Percentiles rank a stretch among this genome's conserved stretches.
phyloP scores from a whole-genome alignment of 1,140 invertebrate genomes.

The Penaeus indicus region DNA sequence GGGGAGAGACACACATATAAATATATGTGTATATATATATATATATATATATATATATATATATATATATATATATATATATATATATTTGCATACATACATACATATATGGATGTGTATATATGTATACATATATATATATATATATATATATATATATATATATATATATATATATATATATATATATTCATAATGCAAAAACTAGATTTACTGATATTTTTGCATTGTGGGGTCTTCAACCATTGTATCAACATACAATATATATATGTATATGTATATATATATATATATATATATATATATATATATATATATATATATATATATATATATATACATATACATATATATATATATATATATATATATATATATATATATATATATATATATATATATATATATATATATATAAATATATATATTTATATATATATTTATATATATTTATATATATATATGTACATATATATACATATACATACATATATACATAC shows the following conservation, averaged over 20 bases:
- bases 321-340: constrained; percentile 30
- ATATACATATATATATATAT: constrained; percentile 26
- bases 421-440: constrained; percentile 2
- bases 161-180: not conserved
- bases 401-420: constrained; percentile 22
- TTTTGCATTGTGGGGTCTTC: too few species aligned
- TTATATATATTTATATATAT: not conserved
- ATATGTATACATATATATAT: not conserved
- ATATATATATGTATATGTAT: not conserved
- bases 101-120: not conserved
- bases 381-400: constrained; percentile 16
- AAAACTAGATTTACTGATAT: too few species aligned
- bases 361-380: constrained; percentile 27
- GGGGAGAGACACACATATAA: too few species aligned
- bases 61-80: too few species aligned
- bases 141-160: constrained; percentile 1
- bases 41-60: too few species aligned
- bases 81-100: too few species aligned
- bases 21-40: too few species aligned
- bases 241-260: too few species aligned
- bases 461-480: not conserved
- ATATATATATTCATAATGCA: not conserved
- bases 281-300: not conserved
- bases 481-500: not conserved
- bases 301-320: constrained; percentile 28